Evolutionary conservation across 2,797 vertebrate genomes (phyloP), one percentile per base, ranked within the genome.

Genomic region (Triplophysa bombifrons): DNA sequence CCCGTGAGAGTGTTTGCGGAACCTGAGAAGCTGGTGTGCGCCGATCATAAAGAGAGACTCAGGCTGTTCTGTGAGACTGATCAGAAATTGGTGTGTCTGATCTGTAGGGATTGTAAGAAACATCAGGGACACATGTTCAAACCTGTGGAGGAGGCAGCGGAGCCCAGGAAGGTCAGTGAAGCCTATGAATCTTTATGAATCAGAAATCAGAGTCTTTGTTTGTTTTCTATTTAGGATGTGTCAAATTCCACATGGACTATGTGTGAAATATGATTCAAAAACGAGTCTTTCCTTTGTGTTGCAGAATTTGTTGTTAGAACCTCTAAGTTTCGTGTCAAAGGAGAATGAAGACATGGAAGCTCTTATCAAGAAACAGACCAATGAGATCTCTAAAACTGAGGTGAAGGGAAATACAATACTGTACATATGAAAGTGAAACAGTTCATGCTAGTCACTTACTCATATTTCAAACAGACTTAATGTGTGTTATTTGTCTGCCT

Each of bases 61-160:
- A 92, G 91, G 68, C 74, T 92, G 4, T 92, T 90, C 78, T 92
- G 91, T 41, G 64, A 91, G 78, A 91, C 90, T 0, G 91, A 92
- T 75, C 88, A 88, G 83, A 84, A 85, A 79, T 65, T 92, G 51
- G 74, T 84, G 5, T 92, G 91, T 56, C 69, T 88, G 30, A 82
- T 90, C 53, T 90, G 90, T 73, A 72, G 89, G 70, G 90, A 92
- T 2, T 80, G 81, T 2, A 83, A 86, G 6, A 86, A 17, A 6
- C 91, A 93, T 17, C 74, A 86, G 68, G 84, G 85, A 16, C 91
- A 93, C 83, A 84, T 46, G 44, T 90, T 90, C 64, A 89, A 86
- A 83, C 84, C 89, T 6, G 73, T 91, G 34, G 86, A 84, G 53
- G 89, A 93, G 63, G 91, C 88, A 38, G 89, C 86, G 8, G 78